These are phyloP conservation scores for Drosophila paracracens DNA, from an alignment of 2,888 invertebrate genomes.

Conservation along the genomic window DNA sequence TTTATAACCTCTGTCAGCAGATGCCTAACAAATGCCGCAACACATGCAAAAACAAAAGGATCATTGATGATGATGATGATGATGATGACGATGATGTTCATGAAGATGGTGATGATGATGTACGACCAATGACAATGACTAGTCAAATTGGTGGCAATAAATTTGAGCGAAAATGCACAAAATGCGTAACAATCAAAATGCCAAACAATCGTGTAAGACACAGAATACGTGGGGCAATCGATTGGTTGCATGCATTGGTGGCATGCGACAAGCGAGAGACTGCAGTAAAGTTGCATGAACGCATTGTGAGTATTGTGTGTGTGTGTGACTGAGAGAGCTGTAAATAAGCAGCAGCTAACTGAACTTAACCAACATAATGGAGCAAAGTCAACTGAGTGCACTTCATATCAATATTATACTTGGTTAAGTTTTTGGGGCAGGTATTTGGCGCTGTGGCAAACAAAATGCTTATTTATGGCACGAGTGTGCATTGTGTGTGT, in stretches of 20 bases:
- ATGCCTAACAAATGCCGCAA: conserved; percentile 41
- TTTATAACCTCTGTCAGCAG: conserved; percentile 58
- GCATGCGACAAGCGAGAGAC: conserved; percentile 20
- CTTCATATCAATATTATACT: conserved; percentile 42
- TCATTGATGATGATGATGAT: conserved; percentile 39
- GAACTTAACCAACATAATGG: conserved; percentile 44
- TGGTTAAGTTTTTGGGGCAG: conserved; percentile 33
- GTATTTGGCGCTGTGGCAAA: conserved; percentile 42
- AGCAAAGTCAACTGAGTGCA: conserved; percentile 35
- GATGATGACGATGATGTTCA: conserved; percentile 10
- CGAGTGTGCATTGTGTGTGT: conserved; percentile 55
- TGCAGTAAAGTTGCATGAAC: conserved; percentile 6
- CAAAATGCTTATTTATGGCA: conserved; percentile 72
- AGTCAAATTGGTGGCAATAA: conserved; percentile 65
- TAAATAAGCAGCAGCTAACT: conserved; percentile 55
- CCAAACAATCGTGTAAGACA: conserved; percentile 33
- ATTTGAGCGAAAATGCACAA: conserved; percentile 46
- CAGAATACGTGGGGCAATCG: conserved; percentile 40
- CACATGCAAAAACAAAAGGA: conserved; percentile 50
- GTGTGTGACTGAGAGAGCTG: conserved; percentile 24
- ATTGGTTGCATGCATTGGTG: conserved; percentile 29
- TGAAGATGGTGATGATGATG: conserved; percentile 35
- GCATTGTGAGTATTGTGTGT: conserved; percentile 8
- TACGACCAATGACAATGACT: conserved; percentile 51
- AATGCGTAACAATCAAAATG: conserved; percentile 61